Base-by-base conservation (phyloP, 2,113 vertebrate species). In the Laticauda colubrina region DNA sequence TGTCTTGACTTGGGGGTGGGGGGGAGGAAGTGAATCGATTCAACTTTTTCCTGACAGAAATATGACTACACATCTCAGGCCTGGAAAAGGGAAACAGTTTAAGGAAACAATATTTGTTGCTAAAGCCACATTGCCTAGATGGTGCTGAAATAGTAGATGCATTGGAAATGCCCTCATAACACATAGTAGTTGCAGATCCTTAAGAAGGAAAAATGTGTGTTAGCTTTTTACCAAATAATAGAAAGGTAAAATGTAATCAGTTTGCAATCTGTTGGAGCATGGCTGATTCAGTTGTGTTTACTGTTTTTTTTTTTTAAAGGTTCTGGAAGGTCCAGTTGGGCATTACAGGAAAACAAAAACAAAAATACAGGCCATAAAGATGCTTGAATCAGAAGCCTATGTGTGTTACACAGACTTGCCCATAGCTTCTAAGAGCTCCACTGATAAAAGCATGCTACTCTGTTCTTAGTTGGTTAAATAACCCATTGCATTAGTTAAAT, bases 251-350 rank as follows among this genome's bases (percentile, higher is more conserved):
- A 43, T 11, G 9, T 88, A 21, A 45, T 34, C 39, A 6, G 24
- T 86, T 48, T 86, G 29, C 93, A 95, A 94, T 94, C 94, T 95
- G 95, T 95, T 95, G 94, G 96, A 94, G 95, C 94, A 95, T 94
- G 95, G 94, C 92, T 95, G 75, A 94, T 95, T 92, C 92, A 96
- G 5, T 93, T 95, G 94, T 93, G 92, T 96, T 96, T 96, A 97
- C 94, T 95, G 95, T 97, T 94, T 96, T 97, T 94, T 96, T 97
- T 94, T 96, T 97, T 94, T 96, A 2, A 23, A 93, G 92, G 93
- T 95, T 87, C 92, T 87, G 94, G 95, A 95, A 95, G 85, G 91
- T 97, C 95, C 91, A 94, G 94, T 95, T 93, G 55, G 51, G 95
- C 94, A 85, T 97, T 54, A 56, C 95, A 93, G 94, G 69, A 15